phyloP scores from a whole-genome alignment of 2,888 invertebrate species.

The Parnassius orleans region DNA sequence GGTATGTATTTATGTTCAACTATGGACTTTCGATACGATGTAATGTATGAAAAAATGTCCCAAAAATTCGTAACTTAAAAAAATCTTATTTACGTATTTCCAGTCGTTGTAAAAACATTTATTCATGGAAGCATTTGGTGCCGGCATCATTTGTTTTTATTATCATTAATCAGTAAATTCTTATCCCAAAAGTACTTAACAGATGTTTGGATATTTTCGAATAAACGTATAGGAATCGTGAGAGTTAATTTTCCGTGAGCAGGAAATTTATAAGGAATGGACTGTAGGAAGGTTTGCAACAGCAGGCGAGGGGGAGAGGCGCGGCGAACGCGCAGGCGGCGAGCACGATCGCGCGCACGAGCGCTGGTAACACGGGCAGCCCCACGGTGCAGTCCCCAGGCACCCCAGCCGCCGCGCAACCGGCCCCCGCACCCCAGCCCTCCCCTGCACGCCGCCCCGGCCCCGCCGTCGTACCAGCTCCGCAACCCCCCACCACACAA shows the following conservation, averaged over 20 bases:
- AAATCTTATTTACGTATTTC: no score
- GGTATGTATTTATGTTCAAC: no score
- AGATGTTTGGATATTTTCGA: no score
- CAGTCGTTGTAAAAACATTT: no score
- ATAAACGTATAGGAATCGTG: constrained; percentile 15
- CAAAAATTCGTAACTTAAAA: no score
- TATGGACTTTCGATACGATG: no score
- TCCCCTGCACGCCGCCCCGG: constrained; percentile 72
- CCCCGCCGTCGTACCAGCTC: constrained; percentile 68
- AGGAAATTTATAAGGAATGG: constrained; percentile 9
- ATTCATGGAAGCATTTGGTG: no score
- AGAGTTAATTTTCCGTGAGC: neutral
- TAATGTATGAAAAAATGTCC: no score
- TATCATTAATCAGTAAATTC: no score
- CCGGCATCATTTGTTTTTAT: no score
- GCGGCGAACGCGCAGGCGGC: constrained; percentile 66
- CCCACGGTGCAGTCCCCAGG: constrained; percentile 60
- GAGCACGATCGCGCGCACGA: constrained; percentile 83
- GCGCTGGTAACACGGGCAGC: constrained; percentile 79
- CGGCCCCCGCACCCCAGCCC: constrained; percentile 42
- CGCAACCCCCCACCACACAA: constrained; percentile 60
- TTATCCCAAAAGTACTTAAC: no score
- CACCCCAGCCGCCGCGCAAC: constrained; percentile 36
- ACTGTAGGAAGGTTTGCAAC: constrained; percentile 36
- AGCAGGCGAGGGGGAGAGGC: constrained; percentile 80